phyloP scores from a whole-genome alignment of 2,888 invertebrate species.

The Agrypnus murinus region DNA sequence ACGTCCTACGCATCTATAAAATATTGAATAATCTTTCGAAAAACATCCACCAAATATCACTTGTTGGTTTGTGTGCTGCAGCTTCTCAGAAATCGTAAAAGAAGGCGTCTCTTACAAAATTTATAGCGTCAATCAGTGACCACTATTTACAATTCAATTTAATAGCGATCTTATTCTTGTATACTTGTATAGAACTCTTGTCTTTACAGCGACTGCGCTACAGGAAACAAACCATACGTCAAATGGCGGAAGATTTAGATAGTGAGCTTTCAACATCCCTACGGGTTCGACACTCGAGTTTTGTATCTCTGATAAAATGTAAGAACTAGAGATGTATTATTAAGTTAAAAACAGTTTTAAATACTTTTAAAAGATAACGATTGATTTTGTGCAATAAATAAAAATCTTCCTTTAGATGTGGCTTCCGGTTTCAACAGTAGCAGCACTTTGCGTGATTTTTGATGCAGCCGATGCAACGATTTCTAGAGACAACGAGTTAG shows the following conservation, averaged over 20 bases:
- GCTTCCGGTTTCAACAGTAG: conserved; percentile 65
- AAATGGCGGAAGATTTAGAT: conserved; percentile 58
- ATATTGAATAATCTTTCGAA: conserved; percentile 12
- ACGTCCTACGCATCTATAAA: conserved; percentile 13
- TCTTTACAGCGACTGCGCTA: conserved; percentile 60
- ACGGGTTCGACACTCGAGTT: conserved; percentile 32
- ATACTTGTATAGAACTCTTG: conserved; percentile 51
- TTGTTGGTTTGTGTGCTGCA: conserved; percentile 40
- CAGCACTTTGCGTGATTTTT: conserved; percentile 66
- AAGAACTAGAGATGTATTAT: background rate
- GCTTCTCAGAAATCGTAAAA: conserved; percentile 61
- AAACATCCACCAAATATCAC: conserved; percentile 44
- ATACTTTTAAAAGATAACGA: background rate
- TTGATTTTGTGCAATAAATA: conserved; percentile 2
- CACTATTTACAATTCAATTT: conserved; percentile 67
- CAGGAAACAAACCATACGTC: conserved; percentile 52
- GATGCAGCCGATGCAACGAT: conserved; percentile 61
- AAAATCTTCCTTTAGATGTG: conserved; percentile 57
- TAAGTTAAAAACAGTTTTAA: background rate
- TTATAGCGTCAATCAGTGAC: conserved; percentile 65
- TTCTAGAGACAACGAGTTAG: conserved; percentile 70
- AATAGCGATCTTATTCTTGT: conserved; percentile 61
- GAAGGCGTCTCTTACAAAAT: conserved; percentile 57
- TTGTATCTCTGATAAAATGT: background rate
- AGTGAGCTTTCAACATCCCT: conserved; percentile 59